Evolutionary conservation across 2,113 vertebrate species (phyloP), one percentile per base, ranked within the genome.

Genomic region (Noturus placidus): DNA sequence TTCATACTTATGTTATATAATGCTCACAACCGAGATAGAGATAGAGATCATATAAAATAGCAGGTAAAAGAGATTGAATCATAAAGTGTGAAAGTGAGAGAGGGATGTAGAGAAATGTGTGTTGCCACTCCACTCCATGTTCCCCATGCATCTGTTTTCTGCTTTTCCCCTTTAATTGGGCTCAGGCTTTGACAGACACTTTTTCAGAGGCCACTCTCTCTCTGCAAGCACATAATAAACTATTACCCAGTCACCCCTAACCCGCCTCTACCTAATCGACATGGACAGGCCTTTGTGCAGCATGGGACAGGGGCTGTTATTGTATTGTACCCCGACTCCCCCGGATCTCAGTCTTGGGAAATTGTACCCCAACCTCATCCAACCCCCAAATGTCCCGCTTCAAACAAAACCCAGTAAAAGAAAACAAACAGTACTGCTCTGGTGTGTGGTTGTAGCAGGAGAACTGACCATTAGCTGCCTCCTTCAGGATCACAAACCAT

Each of bases 201-300:
- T 86, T 89, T 94, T 93, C 94, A 93, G 91, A 91, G 89, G 93
- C 91, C 93, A 92, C 92, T 94, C 93, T 95, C 93, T 95, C 92
- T 94, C 92, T 92, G 93, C 91, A 87, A 89, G 91, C 83, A 88
- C 54, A 89, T 94, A 94, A 95, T 95, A 95, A 95, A 94, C 94
- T 95, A 95, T 95, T 93, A 94, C 92, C 92, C 93, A 86, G 87
- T 14, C 85, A 83, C 84, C 88, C 82, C 25, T 90, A 84, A 46
- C 88, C 92, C 80, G 90, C 85, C 92, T 86, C 4, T 89, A 57
- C 92, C 33, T 95, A 95, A 95, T 95, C 89, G 19, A 92, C 94
- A 94, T 92, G 93, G 95, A 95, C 94, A 84, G 93, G 90, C 91
- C 93, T 94, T 95, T 95, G 95, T 95, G 92, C 87, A 79, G 61